A percentile compares a stretch with the other conserved stretches of the same genome.
These are phyloP conservation scores for Drosophila simulans DNA, from an alignment of 1,140 invertebrate genomes.

Conservation along the genomic window DNA sequence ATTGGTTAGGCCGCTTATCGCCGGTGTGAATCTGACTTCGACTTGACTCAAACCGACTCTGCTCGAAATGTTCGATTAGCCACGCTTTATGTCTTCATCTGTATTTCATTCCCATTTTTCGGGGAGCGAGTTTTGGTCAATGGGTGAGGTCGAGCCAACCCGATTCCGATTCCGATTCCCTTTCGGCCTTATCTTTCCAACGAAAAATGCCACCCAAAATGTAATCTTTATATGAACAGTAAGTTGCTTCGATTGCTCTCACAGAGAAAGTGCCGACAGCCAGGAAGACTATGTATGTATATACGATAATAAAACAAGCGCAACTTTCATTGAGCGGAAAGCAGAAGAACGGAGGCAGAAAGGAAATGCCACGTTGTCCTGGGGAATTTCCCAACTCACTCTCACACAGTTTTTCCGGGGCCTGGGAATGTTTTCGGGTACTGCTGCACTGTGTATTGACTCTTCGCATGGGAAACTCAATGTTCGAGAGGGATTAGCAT, in stretches of 20 bases:
- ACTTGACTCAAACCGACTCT: constrained; percentile 44
- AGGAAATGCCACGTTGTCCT: constrained; percentile 37
- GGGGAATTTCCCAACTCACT: constrained; percentile 35
- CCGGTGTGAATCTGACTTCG: constrained; percentile 62
- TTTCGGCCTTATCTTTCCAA: constrained; percentile 67
- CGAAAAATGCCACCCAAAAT: constrained; percentile 78
- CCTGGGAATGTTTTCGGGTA: constrained; percentile 32
- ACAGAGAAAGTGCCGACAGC: constrained; percentile 63
- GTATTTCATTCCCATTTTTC: constrained; percentile 23
- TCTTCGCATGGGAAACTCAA: constrained; percentile 41
- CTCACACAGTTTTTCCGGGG: constrained; percentile 8
- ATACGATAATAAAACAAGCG: constrained; percentile 2
- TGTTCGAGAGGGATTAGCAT: constrained; percentile 37
- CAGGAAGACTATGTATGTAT: not conserved
- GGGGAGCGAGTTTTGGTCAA: constrained; percentile 41
- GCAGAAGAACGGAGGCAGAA: not conserved
- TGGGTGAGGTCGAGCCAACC: constrained; percentile 35
- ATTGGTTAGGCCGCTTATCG: constrained; percentile 76
- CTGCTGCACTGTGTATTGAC: constrained; percentile 38
- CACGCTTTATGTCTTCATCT: constrained; percentile 82
- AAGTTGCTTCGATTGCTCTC: constrained; percentile 18
- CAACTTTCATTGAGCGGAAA: constrained; percentile 70
- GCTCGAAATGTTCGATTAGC: constrained; percentile 81
- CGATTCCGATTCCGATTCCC: constrained; percentile 22
- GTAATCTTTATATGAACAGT: constrained; percentile 65